Percentiles rank a stretch among this genome's conserved stretches.
Evolutionary conservation across 1,140 invertebrate species (phyloP).

Genomic region (Ganaspis sp.): DNA sequence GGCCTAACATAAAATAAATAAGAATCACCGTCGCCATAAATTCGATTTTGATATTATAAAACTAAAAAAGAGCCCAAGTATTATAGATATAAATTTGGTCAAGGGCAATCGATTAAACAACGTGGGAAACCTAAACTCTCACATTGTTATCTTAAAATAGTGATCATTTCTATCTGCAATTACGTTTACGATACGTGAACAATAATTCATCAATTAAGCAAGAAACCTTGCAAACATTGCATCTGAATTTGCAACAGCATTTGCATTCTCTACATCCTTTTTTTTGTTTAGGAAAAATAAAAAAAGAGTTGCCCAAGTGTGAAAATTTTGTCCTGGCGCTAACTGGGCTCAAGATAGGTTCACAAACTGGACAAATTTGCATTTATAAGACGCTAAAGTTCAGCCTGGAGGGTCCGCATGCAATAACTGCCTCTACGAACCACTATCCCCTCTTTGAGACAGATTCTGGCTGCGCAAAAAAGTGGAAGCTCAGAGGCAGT

Average conservation of each 20-base stretch:
- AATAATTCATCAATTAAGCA: background rate
- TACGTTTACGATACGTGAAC: background rate
- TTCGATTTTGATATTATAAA: background rate
- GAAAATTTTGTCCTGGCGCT: no score
- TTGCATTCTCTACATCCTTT: background rate
- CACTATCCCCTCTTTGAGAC: no score
- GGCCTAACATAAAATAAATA: no score
- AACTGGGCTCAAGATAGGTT: no score
- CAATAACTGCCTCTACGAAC: no score
- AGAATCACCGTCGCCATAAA: no score
- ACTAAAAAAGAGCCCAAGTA: background rate
- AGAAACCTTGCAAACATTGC: background rate
- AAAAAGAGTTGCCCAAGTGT: no score
- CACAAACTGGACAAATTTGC: no score
- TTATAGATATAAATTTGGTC: conserved; percentile 1
- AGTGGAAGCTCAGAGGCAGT: no score
- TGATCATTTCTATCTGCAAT: background rate
- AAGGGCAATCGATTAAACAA: conserved; percentile 26
- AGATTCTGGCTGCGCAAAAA: no score
- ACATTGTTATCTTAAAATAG: conserved; percentile 9
- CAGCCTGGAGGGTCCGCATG: no score
- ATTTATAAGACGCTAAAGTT: no score
- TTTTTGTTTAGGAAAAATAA: background rate
- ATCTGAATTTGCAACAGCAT: background rate
- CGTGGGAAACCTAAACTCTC: conserved; percentile 19